A percentile compares a stretch with the other conserved stretches of the same genome.
phyloP scores from a whole-genome alignment of 2,888 invertebrate species.

The Selenia dentaria region DNA sequence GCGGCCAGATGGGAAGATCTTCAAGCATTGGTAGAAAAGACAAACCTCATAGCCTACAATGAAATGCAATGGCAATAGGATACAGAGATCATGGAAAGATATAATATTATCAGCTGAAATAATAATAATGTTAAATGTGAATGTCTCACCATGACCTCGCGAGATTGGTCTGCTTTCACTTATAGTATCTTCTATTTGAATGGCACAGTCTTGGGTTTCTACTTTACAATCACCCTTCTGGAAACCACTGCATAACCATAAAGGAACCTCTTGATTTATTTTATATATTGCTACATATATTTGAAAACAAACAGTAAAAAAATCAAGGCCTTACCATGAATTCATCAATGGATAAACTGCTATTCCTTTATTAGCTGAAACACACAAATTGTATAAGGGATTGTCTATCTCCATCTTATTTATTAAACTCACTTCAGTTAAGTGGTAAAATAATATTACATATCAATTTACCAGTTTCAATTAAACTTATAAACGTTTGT shows the following conservation, averaged over 20 bases:
- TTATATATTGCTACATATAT: not conserved
- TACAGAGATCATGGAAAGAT: no score
- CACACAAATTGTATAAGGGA: not conserved
- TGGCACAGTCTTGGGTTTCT: not conserved
- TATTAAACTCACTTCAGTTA: no score
- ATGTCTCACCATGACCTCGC: slow-evolving; percentile 5
- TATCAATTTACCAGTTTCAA: not conserved
- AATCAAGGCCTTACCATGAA: slow-evolving; percentile 12
- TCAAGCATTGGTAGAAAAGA: no score
- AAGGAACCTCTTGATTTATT: not conserved
- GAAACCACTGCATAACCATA: slow-evolving; percentile 7
- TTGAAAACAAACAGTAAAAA: not conserved
- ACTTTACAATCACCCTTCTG: not conserved
- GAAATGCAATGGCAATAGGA: no score
- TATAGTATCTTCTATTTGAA: not conserved
- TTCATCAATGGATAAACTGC: slow-evolving; percentile 9
- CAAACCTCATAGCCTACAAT: no score
- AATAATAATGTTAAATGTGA: no score
- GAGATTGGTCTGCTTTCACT: not conserved
- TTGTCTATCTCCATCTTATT: no score
- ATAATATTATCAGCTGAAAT: no score
- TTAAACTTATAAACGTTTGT: not conserved
- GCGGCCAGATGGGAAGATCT: no score
- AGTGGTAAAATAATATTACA: no score
- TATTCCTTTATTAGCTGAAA: slow-evolving; percentile 20